These are phyloP conservation scores for Micrasema longulum DNA, from an alignment of 1,140 invertebrate species.

Conservation along the genomic window DNA sequence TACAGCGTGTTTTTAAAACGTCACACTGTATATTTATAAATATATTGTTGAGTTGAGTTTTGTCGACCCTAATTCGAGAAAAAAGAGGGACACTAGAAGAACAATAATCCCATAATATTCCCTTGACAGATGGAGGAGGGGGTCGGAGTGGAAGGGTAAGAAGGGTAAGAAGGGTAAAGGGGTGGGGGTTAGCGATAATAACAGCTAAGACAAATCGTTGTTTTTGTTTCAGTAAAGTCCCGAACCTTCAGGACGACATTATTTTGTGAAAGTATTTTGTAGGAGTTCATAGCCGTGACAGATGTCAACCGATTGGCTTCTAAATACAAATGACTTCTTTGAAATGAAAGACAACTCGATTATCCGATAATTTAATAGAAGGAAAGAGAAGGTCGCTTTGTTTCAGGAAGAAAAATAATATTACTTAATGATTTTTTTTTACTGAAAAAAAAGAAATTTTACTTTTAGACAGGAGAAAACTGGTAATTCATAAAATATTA, in stretches of 20 bases:
- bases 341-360: too few species aligned
- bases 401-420: too few species aligned
- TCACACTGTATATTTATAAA: too few species aligned
- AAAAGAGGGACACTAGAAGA: constrained; percentile 2
- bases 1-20: too few species aligned
- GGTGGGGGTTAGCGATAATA: constrained; percentile 45
- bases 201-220: constrained; percentile 48
- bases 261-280: too few species aligned
- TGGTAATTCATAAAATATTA: too few species aligned
- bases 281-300: constrained; percentile 12
- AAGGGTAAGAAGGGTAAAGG: neutral
- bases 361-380: too few species aligned
- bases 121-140: constrained; percentile 1
- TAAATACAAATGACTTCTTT: constrained; percentile 31
- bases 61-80: constrained; percentile 20
- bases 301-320: constrained; percentile 24
- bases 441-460: too few species aligned
- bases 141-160: constrained; percentile 3
- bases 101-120: constrained; percentile 27
- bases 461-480: too few species aligned
- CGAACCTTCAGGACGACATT: neutral
- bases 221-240: constrained; percentile 39
- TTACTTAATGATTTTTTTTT: too few species aligned
- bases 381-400: too few species aligned
- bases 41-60: too few species aligned